phyloP scores from a whole-genome alignment of 2,113 vertebrate species.

The Anolis sagrei region DNA sequence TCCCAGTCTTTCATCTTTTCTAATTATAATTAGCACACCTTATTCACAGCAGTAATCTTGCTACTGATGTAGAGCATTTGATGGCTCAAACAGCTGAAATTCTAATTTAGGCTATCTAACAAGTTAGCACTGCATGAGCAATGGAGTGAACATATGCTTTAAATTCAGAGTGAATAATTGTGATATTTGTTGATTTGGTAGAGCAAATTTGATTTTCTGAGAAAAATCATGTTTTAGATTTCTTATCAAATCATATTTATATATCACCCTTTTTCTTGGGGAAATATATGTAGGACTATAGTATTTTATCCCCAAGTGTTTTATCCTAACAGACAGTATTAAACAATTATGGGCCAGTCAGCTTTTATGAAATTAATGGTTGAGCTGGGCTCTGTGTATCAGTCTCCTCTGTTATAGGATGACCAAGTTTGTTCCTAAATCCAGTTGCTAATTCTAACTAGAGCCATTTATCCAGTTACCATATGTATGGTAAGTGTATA shows the following conservation, averaged over 20 bases:
- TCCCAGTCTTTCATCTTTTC: constrained; percentile 1
- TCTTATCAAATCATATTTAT: background rate
- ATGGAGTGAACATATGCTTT: background rate
- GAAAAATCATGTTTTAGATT: background rate
- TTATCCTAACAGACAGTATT: background rate
- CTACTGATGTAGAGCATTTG: constrained; percentile 5
- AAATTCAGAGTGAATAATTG: constrained; percentile 29
- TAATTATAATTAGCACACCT: background rate
- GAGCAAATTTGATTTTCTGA: constrained; percentile 11
- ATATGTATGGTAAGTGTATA: too few species aligned
- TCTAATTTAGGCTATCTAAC: constrained; percentile 24
- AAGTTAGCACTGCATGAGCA: constrained; percentile 26
- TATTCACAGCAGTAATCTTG: background rate
- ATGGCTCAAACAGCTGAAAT: constrained; percentile 16
- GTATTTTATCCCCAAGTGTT: background rate
- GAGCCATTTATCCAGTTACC: too few species aligned
- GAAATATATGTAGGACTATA: background rate
- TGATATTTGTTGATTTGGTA: background rate
- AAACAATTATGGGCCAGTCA: background rate
- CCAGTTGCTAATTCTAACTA: too few species aligned
- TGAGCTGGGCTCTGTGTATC: background rate
- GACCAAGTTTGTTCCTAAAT: too few species aligned
- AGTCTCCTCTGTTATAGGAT: background rate
- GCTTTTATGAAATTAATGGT: background rate
- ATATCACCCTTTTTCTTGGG: background rate